Base-by-base conservation (phyloP, 2,888 invertebrate genomes). In the Caenorhabditis zanzibari region DNA sequence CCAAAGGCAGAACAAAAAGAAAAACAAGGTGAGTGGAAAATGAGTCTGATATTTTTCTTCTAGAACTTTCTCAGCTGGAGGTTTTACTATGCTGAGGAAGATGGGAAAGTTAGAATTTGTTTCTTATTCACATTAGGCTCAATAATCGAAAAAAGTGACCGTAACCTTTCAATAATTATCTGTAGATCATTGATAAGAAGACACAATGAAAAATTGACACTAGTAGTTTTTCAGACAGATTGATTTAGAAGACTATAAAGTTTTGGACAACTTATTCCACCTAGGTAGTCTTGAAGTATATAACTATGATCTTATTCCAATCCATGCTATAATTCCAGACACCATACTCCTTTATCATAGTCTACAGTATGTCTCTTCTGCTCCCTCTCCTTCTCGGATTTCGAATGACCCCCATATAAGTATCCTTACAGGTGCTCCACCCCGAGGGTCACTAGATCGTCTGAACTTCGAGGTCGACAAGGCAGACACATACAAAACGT, bases 391-490 rank as follows among this genome's bases (percentile, higher is more conserved):
- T 19, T 22, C 14, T 26, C 22, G 22, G 32, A 19, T 22, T 28
- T 24, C 16, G 16, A 44, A 24, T 44, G 35, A 41, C n/a, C 41
- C 22, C 41, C 63, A 38, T 63, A 26, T 24, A 41, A 35, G 12
- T 61, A 24, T 63, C n/a, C n/a, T 14, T 26, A 54, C 26, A 28
- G 24, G 16, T 26, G n/a, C 38, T 24, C 14, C 41, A 7, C 5
- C 19, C 41, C 10, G 41, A 12, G 14, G 54, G 54, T 24, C 24
- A 44, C 63, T 28, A 32, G 59, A 61, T 64, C 68, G 76, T 71
- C 38, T 79, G 79, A 79, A 79, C 79, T 79, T 79, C 47, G 69
- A 72, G 79, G 72, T 72, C 79, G 72, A 64, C 61, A 64, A 56
- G 28, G 72, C 72, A 81, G 63, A 63, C 58, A 76, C 73, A 75